Percentiles rank a stretch among this genome's conserved stretches.
phyloP scores from a whole-genome alignment of 2,113 vertebrate species.

The Elgaria multicarinata region DNA sequence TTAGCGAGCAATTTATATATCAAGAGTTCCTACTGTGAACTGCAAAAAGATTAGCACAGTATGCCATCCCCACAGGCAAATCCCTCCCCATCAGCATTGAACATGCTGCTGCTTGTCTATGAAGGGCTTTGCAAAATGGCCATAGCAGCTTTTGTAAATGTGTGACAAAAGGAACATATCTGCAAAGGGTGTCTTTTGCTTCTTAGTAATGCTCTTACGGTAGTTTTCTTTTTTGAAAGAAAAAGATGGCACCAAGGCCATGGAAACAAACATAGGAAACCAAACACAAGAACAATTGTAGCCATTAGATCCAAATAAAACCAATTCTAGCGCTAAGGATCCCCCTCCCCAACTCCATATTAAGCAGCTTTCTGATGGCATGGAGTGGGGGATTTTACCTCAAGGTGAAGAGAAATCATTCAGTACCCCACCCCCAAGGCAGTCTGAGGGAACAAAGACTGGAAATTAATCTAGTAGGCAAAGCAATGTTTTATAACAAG shows the following conservation, averaged over 20 bases:
- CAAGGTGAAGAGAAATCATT: not conserved
- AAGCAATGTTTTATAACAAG: not conserved
- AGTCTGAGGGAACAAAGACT: not conserved
- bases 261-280: not conserved
- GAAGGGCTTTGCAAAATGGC: not conserved
- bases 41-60: constrained; percentile 33
- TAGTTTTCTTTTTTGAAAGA: not conserved
- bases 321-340: not conserved
- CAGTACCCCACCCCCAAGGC: not conserved
- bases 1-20: constrained; percentile 8
- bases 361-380: not conserved
- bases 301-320: not conserved
- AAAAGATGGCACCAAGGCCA: not conserved
- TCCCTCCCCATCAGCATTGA: constrained; percentile 20
- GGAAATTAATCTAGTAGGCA: not conserved
- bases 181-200: not conserved
- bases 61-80: not conserved
- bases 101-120: constrained; percentile 12
- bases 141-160: not conserved
- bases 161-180: not conserved
- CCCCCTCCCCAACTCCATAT: not conserved
- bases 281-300: not conserved
- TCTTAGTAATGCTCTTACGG: not conserved
- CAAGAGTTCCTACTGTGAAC: constrained; percentile 20
- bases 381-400: not conserved